Conservation (phyloP, 1,140 invertebrate genomes). For the Arctopsyche grandis region DNA sequence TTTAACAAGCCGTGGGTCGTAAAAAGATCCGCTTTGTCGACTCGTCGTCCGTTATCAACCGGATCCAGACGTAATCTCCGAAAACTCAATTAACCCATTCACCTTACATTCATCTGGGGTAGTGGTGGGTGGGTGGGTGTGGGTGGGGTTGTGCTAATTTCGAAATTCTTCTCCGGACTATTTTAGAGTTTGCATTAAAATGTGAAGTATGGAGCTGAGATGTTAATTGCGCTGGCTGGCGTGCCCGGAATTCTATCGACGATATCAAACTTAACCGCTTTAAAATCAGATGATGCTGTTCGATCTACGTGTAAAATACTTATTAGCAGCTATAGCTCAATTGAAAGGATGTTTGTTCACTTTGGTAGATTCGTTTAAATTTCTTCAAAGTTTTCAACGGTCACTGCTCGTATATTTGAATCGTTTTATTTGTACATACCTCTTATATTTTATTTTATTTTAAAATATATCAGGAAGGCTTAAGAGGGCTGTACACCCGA, state of each 20-base stretch:
- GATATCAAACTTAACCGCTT: not conserved
- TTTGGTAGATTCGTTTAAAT: too few species aligned
- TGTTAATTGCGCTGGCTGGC: constrained; percentile 8
- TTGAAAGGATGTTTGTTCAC: too few species aligned
- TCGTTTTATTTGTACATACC: too few species aligned
- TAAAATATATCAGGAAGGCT: too few species aligned
- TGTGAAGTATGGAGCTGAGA: constrained; percentile 11
- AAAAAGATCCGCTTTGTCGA: constrained; percentile 3
- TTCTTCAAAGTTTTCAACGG: too few species aligned
- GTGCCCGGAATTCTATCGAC: not conserved
- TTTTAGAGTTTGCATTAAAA: constrained; percentile 11
- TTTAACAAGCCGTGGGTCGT: not conserved
- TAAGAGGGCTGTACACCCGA: too few species aligned
- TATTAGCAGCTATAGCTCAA: too few species aligned
- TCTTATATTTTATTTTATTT: too few species aligned
- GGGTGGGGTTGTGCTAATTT: not conserved
- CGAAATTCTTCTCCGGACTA: constrained; percentile 7
- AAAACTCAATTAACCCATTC: constrained; percentile 18
- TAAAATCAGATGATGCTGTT: too few species aligned
- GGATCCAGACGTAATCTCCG: constrained; percentile 15
- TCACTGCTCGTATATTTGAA: too few species aligned
- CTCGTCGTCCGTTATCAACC: not conserved
- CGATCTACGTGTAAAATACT: too few species aligned
- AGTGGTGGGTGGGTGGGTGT: not conserved
- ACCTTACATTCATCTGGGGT: not conserved